These are phyloP conservation scores for Girardia tigrina DNA, from an alignment of 2,888 invertebrate genomes.

Conservation along the genomic window DNA sequence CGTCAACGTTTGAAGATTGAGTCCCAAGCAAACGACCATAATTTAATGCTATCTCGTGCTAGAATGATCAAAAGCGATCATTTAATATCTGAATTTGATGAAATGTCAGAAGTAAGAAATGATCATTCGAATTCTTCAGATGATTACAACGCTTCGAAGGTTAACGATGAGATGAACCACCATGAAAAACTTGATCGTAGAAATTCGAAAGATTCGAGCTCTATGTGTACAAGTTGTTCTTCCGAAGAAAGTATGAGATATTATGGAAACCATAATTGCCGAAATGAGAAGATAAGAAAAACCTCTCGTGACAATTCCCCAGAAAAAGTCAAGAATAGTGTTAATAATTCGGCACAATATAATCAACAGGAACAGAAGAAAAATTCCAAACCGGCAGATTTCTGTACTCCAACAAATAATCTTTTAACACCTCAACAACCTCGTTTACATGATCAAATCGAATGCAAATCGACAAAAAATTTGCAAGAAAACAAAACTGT, in stretches of 20 bases:
- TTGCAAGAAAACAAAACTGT: neutral
- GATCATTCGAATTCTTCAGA: neutral
- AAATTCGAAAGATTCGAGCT: neutral
- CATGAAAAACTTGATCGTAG: neutral
- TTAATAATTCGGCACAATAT: neutral
- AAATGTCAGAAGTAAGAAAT: neutral
- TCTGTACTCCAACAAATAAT: too few species aligned
- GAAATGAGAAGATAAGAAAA: neutral
- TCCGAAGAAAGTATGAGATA: neutral
- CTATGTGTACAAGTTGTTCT: neutral
- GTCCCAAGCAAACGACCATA: neutral
- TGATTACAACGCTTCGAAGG: neutral
- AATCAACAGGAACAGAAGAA: neutral
- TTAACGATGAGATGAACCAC: neutral
- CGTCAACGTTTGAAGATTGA: neutral
- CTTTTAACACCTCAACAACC: too few species aligned
- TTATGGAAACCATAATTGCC: neutral
- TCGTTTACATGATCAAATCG: too few species aligned
- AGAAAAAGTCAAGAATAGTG: neutral
- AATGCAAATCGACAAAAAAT: neutral
- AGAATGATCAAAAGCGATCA: neutral
- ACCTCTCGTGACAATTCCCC: neutral
- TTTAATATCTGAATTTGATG: neutral
- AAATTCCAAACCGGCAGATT: neutral
- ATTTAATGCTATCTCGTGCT: neutral